Evolutionary conservation across 2,797 vertebrate genomes (phyloP), one percentile per base, ranked within the genome.

Genomic region (Luscinia megarhynchos): DNA sequence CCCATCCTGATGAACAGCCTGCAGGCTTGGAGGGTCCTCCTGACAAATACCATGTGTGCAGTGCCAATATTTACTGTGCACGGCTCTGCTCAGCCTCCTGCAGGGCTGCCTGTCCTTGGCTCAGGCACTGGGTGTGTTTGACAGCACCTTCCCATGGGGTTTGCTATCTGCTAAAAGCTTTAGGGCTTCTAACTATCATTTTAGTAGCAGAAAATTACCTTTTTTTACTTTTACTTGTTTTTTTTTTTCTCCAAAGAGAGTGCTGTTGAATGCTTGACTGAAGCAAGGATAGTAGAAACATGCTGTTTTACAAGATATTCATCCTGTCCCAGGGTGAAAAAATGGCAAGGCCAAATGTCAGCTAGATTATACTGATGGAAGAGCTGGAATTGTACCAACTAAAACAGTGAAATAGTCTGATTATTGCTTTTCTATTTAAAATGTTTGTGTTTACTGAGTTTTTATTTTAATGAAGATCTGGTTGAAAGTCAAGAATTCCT

Each of bases 361-460:
- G 63, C 50, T 53, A 57, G 64, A 59, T 93, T 51, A 82, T 84
- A 51, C 66, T 73, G 50, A 72, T 87, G 57, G 77, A 92, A 89
- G 67, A 86, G 54, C 54, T 84, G 89, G 84, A 95, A 38, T 59
- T 2, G 0, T 43, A 66, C 73, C 36, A 87, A 59, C 38, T 87
- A 38, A 92, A 94, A 62, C 76, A 87, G n/a, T 26, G 63, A 78
- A 74, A 57, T 54, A 61, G 54, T 38, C 53, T 83, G 69, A 57
- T 95, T 87, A 62, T 74, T 91, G 45, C 40, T 81, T 79, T 90
- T 76, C 64, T 74, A 1, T 67, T 93, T 88, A 57, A 72, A 89
- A 66, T 90, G 55, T 94, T 90, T 89, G 38, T 88, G 64, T 96
- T 92, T 88, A 84, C 53, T 92, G 87, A 93, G 57, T 58, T 79